A percentile compares a stretch with the other conserved stretches of the same genome.
These are phyloP conservation scores for Brienomyrus longianalis DNA, from an alignment of 2,113 vertebrate genomes.

Conservation along the genomic window DNA sequence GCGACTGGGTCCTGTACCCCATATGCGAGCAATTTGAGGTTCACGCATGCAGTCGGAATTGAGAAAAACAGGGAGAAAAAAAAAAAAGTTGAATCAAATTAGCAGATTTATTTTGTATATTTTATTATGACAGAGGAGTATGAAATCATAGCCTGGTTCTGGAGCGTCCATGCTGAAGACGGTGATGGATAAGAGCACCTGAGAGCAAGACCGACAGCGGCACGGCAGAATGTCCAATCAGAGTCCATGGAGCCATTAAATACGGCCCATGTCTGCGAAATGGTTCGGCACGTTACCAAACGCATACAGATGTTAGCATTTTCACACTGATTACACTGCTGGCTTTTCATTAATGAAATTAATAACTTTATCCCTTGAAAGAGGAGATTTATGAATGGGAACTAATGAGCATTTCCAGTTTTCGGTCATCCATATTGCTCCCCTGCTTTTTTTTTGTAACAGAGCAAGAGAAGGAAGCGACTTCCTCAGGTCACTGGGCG, in stretches of 20 bases:
- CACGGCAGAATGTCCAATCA: not conserved
- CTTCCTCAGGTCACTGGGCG: not conserved
- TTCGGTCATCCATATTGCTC: not conserved
- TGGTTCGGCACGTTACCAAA: not conserved
- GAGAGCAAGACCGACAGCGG: not conserved
- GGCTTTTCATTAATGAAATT: slow-evolving; percentile 2
- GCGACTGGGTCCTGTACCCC: slow-evolving; percentile 32
- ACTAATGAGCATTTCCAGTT: not conserved
- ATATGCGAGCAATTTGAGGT: slow-evolving; percentile 35
- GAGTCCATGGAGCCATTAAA: not conserved
- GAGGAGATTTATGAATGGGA: not conserved
- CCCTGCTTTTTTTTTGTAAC: not conserved
- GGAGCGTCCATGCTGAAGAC: not conserved
- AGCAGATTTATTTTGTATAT: slow-evolving; percentile 23
- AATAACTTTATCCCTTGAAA: not conserved
- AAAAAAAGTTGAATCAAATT: slow-evolving; percentile 23
- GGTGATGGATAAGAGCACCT: not conserved
- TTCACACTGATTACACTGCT: not conserved
- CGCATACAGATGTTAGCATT: not conserved
- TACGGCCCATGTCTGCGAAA: not conserved
- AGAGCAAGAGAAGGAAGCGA: not conserved
- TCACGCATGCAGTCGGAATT: not conserved
- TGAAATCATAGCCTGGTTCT: slow-evolving; percentile 27
- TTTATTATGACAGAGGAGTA: slow-evolving; percentile 27
- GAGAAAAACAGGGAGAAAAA: slow-evolving; percentile 26